These are phyloP conservation scores for Phalanger gymnotis DNA, from an alignment of 2,797 vertebrate species.

Conservation along the genomic window DNA sequence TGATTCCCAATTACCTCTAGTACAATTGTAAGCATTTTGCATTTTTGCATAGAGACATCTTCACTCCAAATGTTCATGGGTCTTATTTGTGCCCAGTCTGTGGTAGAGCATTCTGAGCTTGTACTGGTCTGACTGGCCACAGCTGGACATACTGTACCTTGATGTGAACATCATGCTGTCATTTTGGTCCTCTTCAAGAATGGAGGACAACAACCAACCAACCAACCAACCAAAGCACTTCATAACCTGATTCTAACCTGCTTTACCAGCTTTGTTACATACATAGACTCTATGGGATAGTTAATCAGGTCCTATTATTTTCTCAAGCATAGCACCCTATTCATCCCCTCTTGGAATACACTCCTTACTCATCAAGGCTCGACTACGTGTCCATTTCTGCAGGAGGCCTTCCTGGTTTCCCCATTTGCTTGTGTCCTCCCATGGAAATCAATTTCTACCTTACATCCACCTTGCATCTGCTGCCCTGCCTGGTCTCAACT, in stretches of 20 bases:
- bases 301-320: not conserved
- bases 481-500: not conserved
- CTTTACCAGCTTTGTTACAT: not conserved
- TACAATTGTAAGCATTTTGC: not conserved
- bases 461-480: not conserved
- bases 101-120: not conserved
- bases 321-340: not conserved
- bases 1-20: not conserved
- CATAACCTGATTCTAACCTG: not conserved
- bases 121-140: not conserved
- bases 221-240: not conserved
- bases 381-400: not conserved
- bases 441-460: not conserved
- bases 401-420: not conserved
- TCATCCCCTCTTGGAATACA: not conserved
- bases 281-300: not conserved
- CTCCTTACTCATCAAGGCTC: not conserved
- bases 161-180: not conserved
- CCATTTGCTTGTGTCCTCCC: not conserved
- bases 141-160: not conserved
- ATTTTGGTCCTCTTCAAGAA: not conserved
- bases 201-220: not conserved
- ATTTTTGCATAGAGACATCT: not conserved
- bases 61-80: not conserved
- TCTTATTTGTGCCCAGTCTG: not conserved